A percentile compares a stretch with the other conserved stretches of the same genome.
These are phyloP conservation scores for Daboia siamensis DNA, from an alignment of 2,113 vertebrate species.

Conservation along the genomic window DNA sequence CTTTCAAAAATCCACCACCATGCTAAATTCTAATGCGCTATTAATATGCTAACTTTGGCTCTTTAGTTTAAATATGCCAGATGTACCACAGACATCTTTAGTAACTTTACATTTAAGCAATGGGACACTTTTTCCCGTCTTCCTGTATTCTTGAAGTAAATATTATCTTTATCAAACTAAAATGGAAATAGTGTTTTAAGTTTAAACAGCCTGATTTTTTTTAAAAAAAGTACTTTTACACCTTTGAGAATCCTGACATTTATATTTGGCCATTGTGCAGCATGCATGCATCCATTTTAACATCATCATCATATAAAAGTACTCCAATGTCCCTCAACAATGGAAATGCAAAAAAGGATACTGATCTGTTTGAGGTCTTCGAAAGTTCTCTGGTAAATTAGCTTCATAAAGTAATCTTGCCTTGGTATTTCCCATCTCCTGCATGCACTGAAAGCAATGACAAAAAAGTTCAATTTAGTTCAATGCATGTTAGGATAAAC, in stretches of 20 bases:
- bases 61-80: background rate
- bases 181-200: background rate
- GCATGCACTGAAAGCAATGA: conserved; percentile 82
- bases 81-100: background rate
- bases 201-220: background rate
- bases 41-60: background rate
- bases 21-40: background rate
- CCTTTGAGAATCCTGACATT: conserved; percentile 9
- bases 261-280: background rate
- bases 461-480: conserved; percentile 9
- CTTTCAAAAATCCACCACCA: background rate
- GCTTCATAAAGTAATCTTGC: conserved; percentile 92
- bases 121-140: background rate
- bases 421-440: conserved; percentile 95
- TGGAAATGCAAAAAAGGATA: conserved; percentile 81
- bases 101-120: background rate
- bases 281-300: conserved; percentile 40
- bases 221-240: background rate
- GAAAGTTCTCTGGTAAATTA: conserved; percentile 93
- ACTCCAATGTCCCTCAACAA: background rate
- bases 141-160: background rate
- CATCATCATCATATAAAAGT: background rate
- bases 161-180: background rate
- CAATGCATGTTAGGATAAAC: background rate
- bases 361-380: conserved; percentile 96